Evolutionary conservation across 1,140 invertebrate species (phyloP).

Genomic region (Drosophila eugracilis): DNA sequence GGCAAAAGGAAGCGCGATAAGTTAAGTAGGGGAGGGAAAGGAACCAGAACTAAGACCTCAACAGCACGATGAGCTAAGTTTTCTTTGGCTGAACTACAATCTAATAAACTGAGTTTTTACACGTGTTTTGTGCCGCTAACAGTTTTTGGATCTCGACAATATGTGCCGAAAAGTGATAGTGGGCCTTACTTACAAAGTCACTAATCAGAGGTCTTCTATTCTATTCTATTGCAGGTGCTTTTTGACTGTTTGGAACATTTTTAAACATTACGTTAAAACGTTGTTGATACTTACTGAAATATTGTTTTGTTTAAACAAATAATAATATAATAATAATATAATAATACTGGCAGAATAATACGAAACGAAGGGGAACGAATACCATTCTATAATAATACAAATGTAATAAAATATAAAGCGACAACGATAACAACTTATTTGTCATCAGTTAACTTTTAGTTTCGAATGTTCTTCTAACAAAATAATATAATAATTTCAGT

Average conservation of each 20-base stretch:
- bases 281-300: conserved; percentile 85
- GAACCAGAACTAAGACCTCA: conserved; percentile 11
- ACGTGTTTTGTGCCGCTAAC: conserved; percentile 11
- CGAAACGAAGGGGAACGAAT: conserved; percentile 47
- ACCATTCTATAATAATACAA: conserved; percentile 55
- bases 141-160: background rate
- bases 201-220: conserved; percentile 37
- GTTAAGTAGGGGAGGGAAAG: conserved; percentile 5
- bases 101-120: background rate
- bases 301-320: conserved; percentile 77
- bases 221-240: conserved; percentile 79
- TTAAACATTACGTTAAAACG: conserved; percentile 85
- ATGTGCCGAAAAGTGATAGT: conserved; percentile 1
- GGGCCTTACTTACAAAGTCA: background rate
- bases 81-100: background rate
- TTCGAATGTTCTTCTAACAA: conserved; percentile 52
- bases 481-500: conserved; percentile 41
- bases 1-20: conserved; percentile 42
- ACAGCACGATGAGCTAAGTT: conserved; percentile 16
- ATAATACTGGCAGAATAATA: conserved; percentile 42
- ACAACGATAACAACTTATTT: conserved; percentile 68
- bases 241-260: conserved; percentile 85
- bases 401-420: conserved; percentile 57
- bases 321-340: conserved; percentile 60
- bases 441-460: conserved; percentile 73